Percentiles rank a stretch among this genome's conserved stretches.
Evolutionary conservation across 2,113 vertebrate species (phyloP).

Genomic region (Platichthys flesus): DNA sequence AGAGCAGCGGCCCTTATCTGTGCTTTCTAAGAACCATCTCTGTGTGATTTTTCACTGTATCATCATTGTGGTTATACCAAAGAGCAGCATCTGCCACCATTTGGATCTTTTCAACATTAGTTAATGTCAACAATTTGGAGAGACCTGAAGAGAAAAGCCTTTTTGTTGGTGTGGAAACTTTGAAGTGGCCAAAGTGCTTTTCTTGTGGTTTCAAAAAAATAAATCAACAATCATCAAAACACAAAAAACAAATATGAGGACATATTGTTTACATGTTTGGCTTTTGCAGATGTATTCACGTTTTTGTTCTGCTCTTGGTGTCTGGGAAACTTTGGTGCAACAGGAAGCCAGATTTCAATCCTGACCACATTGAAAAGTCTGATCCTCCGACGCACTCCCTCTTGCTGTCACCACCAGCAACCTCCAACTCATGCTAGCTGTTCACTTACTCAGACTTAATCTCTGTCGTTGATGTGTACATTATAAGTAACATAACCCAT

Average conservation of each 20-base stretch:
- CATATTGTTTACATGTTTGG: slow-evolving; percentile 25
- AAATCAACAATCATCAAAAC: not conserved
- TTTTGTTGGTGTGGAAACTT: not conserved
- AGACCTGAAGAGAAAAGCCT: not conserved
- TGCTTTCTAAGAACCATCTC: no score
- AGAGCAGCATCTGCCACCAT: not conserved
- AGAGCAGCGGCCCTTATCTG: not conserved
- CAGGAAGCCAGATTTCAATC: slow-evolving; percentile 21
- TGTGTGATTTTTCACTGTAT: not conserved
- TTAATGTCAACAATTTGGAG: not conserved
- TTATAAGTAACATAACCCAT: not conserved
- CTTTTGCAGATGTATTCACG: slow-evolving; percentile 3
- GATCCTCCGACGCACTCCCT: not conserved
- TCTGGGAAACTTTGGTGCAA: slow-evolving; percentile 27
- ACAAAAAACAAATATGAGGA: slow-evolving; percentile 8
- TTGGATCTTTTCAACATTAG: not conserved
- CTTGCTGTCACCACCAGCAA: not conserved
- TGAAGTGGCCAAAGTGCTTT: slow-evolving; percentile 8
- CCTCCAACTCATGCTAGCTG: not conserved
- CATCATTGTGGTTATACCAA: not conserved
- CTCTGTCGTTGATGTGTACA: not conserved
- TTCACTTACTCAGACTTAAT: not conserved
- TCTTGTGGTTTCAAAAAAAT: slow-evolving; percentile 6
- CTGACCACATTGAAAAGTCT: slow-evolving; percentile 9
- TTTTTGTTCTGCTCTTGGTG: slow-evolving; percentile 12